A percentile compares a stretch with the other conserved stretches of the same genome.
These are phyloP conservation scores for Passerina amoena DNA, from an alignment of 2,113 vertebrate genomes.

Conservation along the genomic window DNA sequence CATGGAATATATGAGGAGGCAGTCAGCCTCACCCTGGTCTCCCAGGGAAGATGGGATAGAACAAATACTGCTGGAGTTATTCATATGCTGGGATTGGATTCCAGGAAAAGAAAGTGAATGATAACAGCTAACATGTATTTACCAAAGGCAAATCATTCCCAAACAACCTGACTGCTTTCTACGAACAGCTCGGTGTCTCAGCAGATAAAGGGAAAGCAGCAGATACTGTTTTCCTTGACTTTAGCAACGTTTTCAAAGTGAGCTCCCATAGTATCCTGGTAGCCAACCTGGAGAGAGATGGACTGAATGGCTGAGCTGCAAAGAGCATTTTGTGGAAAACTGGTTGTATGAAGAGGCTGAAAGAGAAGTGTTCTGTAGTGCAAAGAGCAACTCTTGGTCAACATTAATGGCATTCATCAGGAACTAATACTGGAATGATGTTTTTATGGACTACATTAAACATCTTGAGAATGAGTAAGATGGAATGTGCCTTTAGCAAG, in stretches of 20 bases:
- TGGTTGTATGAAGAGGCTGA: background rate
- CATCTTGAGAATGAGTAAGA: background rate
- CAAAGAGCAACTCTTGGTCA: background rate
- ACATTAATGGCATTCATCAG: background rate
- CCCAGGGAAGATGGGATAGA: background rate
- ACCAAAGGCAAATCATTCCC: background rate
- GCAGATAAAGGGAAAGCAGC: background rate
- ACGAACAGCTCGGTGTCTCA: background rate
- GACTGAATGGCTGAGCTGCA: background rate
- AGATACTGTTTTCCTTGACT: background rate
- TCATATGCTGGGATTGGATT: background rate
- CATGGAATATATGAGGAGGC: background rate
- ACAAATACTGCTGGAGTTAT: background rate
- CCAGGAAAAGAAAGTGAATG: background rate
- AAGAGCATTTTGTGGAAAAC: background rate
- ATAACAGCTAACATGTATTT: background rate
- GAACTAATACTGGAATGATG: background rate
- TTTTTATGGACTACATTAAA: background rate
- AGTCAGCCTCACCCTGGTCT: background rate
- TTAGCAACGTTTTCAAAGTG: background rate
- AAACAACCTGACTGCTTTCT: background rate
- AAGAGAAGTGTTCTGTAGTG: background rate
- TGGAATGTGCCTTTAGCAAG: background rate
- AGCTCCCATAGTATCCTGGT: background rate
- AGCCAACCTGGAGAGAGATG: background rate